Base-by-base conservation (phyloP, 2,888 invertebrate species). In the Hyppa rectilinea region DNA sequence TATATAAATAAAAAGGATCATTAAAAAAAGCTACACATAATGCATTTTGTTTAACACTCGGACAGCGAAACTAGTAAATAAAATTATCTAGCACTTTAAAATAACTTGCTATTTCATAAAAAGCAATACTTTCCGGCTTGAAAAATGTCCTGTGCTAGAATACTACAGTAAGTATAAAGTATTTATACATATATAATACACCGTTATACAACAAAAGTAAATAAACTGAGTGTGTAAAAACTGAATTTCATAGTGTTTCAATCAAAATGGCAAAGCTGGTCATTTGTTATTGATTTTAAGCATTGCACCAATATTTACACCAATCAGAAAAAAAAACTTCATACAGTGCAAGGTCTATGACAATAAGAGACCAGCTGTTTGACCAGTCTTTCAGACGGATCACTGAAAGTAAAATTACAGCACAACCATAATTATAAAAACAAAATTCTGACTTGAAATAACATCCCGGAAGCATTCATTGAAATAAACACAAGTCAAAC, bases 1-100 rank as follows among this genome's bases (percentile, higher is more conserved):
- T 88, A 87, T 87, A 90, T 92, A 93, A 93, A 93, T 93, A 91
- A 93, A 91, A 83, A 83, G 88, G 87, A 87, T 90, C 90, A 90
- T 86, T 89, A 80, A 81, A 76, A 74, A 87, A 92, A 91, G 90
- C 90, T 84, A 89, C 87, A 91, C 85, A 89, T 81, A 84, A 84
- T 80, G 81, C 74, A 78, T 78, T 75, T 71, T 49, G 45, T 73
- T 84, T 79, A 55, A 69, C 64, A 83, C 58, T 69, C 52, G 31
- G 73, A 78, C 56, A 84, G 70, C 56, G 69, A 65, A 69, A 75
- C 36, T 70, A 23, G 56, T 47, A 69, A 71, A 47, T 56, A 66
- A 72, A 70, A 70, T 53, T 12, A 49, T 56, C 53, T 74, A 72
- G 67, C 68, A 66, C 55, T 68, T 65, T 55, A 67, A 59, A 65